Percentiles rank a stretch among this genome's conserved stretches.
Evolutionary conservation across 2,888 invertebrate genomes (phyloP).

Genomic region (Eulithis testata): DNA sequence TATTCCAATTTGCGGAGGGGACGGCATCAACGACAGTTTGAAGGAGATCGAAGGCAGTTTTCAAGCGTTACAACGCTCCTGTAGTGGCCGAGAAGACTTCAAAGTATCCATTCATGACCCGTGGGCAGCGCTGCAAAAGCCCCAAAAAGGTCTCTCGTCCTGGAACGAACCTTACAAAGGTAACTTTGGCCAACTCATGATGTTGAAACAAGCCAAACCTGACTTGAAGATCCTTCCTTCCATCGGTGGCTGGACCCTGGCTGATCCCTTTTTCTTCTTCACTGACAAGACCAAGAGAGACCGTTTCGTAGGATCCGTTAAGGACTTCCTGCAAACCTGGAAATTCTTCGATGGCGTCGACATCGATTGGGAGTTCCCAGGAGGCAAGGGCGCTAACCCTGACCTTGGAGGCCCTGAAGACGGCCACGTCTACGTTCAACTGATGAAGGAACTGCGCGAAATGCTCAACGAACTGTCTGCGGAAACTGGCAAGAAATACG

Average conservation of each 20-base stretch:
- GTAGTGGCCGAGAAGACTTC: slow-evolving; percentile 78
- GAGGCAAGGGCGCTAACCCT: slow-evolving; percentile 79
- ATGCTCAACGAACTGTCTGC: slow-evolving; percentile 74
- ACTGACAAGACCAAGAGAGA: slow-evolving; percentile 70
- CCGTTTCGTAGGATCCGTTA: slow-evolving; percentile 76
- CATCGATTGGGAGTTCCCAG: slow-evolving; percentile 82
- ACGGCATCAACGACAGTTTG: slow-evolving; percentile 80
- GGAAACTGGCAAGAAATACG: slow-evolving; percentile 75
- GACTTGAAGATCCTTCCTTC: slow-evolving; percentile 78
- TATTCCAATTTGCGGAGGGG: slow-evolving; percentile 79
- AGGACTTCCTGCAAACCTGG: slow-evolving; percentile 78
- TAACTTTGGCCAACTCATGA: slow-evolving; percentile 79
- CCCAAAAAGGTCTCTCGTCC: slow-evolving; percentile 75
- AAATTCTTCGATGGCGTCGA: slow-evolving; percentile 81
- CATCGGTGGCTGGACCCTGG: slow-evolving; percentile 78
- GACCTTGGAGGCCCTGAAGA: slow-evolving; percentile 74
- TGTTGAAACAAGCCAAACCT: slow-evolving; percentile 75
- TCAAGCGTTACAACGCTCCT: slow-evolving; percentile 77
- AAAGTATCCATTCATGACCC: slow-evolving; percentile 80
- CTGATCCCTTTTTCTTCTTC: slow-evolving; percentile 80
- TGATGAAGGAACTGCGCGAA: slow-evolving; percentile 76
- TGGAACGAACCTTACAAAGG: slow-evolving; percentile 83
- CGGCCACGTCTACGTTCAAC: slow-evolving; percentile 67
- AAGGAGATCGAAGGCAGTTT: slow-evolving; percentile 81
- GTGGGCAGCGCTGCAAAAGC: slow-evolving; percentile 80